Conservation (phyloP, 2,797 vertebrate genomes). For the Rhinogobio ventralis region DNA sequence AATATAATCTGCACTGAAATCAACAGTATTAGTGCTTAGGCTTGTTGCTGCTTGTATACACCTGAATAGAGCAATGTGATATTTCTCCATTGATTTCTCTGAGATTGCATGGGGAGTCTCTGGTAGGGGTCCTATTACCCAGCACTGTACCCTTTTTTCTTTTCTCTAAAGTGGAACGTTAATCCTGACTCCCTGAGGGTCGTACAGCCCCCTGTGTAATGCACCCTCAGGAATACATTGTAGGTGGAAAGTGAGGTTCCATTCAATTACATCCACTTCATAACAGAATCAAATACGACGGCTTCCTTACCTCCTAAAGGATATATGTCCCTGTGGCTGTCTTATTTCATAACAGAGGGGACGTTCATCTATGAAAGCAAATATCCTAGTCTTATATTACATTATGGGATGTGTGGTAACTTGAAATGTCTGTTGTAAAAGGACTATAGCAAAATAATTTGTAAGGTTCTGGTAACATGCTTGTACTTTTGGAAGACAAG, state of each 20-base stretch:
- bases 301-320: slow-evolving; percentile 7
- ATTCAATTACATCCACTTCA: slow-evolving; percentile 52
- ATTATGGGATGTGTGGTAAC: slow-evolving; percentile 2
- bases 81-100: slow-evolving; percentile 57
- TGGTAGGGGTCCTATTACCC: slow-evolving; percentile 57
- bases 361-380: neutral
- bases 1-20: slow-evolving; percentile 11
- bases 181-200: slow-evolving; percentile 49
- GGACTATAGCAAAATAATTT: no score
- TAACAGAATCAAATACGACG: slow-evolving; percentile 53
- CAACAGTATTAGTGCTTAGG: slow-evolving; percentile 23
- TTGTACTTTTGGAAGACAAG: neutral
- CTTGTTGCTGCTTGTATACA: slow-evolving; percentile 20
- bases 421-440: neutral
- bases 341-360: slow-evolving; percentile 1
- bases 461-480: neutral
- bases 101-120: slow-evolving; percentile 54
- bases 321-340: neutral
- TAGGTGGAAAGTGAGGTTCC: slow-evolving; percentile 15
- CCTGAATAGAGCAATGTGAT: slow-evolving; percentile 44
- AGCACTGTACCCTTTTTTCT: slow-evolving; percentile 37
- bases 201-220: slow-evolving; percentile 34
- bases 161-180: slow-evolving; percentile 46
- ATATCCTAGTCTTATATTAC: neutral
- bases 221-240: slow-evolving; percentile 34